Percentiles rank a stretch among this genome's conserved stretches.
These are phyloP conservation scores for Meteorus cinctellus DNA, from an alignment of 2,888 invertebrate species.

Conservation along the genomic window DNA sequence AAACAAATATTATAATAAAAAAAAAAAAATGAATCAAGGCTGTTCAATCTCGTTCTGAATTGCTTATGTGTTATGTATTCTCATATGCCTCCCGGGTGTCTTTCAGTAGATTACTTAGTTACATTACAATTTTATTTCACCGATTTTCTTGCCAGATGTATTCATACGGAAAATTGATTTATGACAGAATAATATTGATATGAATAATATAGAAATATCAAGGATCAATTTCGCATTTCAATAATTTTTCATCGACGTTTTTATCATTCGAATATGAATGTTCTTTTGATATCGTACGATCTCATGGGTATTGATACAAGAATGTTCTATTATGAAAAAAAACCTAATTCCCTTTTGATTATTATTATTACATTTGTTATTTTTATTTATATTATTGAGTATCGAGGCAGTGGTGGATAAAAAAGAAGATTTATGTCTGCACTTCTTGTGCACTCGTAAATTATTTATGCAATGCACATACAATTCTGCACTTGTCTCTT, in stretches of 20 bases:
- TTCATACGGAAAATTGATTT: slow-evolving; percentile 3
- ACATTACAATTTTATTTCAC: not conserved
- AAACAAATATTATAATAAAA: not conserved
- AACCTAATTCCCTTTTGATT: too few relatives aligned
- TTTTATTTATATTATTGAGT: too few relatives aligned
- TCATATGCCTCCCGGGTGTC: not conserved
- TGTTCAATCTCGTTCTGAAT: slow-evolving; percentile 25
- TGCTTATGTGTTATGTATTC: slow-evolving; percentile 3
- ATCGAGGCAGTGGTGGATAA: too few relatives aligned
- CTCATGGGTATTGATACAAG: too few relatives aligned
- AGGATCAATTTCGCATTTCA: not conserved
- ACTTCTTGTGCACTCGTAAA: too few relatives aligned
- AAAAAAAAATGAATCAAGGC: slow-evolving; percentile 37
- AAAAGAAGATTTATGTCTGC: too few relatives aligned
- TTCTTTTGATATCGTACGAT: too few relatives aligned
- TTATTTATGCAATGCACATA: too few relatives aligned
- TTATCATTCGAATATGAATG: too few relatives aligned
- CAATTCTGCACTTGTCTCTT: too few relatives aligned
- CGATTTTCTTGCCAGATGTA: not conserved
- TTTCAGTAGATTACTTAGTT: slow-evolving; percentile 7
- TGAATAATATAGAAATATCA: not conserved
- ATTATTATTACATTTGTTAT: too few relatives aligned
- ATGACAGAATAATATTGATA: not conserved
- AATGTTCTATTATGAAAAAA: too few relatives aligned
- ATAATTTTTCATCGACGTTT: not conserved